Conservation (phyloP, 2,888 invertebrate genomes). For the Argynnis bischoffii region DNA sequence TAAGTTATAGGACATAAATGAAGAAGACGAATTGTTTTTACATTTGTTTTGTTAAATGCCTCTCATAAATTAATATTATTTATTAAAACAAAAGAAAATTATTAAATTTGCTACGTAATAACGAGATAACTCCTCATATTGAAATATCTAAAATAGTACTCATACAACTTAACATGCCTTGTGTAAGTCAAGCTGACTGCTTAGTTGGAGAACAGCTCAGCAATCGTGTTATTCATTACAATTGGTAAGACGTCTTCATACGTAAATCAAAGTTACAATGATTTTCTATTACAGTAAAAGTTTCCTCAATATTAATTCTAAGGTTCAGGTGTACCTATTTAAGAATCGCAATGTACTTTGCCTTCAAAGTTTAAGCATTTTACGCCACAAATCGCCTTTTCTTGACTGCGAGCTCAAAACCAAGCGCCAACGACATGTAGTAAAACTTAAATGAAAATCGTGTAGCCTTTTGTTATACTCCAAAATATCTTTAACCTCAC, state of each 20-base stretch:
- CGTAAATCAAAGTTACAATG: conserved; percentile 47
- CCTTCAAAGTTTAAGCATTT: conserved; percentile 49
- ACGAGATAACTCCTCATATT: background rate
- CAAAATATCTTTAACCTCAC: conserved; percentile 2
- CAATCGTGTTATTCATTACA: conserved; percentile 21
- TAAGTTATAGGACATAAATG: too few species aligned
- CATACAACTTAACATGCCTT: background rate
- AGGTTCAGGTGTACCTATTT: conserved; percentile 37
- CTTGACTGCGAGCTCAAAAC: conserved; percentile 46
- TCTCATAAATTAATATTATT: too few species aligned
- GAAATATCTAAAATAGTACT: background rate
- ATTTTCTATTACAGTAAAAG: conserved; percentile 50
- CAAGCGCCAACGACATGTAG: conserved; percentile 49
- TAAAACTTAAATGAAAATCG: conserved; percentile 61
- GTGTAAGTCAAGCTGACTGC: background rate
- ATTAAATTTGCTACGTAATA: too few species aligned
- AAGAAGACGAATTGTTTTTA: too few species aligned
- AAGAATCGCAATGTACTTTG: conserved; percentile 9
- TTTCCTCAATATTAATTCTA: conserved; percentile 50
- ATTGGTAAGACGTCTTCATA: conserved; percentile 17
- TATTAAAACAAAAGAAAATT: too few species aligned
- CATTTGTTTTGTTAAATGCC: too few species aligned
- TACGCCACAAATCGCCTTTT: conserved; percentile 59
- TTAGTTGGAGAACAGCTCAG: conserved; percentile 9
- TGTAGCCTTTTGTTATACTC: conserved; percentile 47